A percentile compares a stretch with the other conserved stretches of the same genome.
phyloP scores from a whole-genome alignment of 2,113 vertebrate genomes.

The Amblyornis subalaris region DNA sequence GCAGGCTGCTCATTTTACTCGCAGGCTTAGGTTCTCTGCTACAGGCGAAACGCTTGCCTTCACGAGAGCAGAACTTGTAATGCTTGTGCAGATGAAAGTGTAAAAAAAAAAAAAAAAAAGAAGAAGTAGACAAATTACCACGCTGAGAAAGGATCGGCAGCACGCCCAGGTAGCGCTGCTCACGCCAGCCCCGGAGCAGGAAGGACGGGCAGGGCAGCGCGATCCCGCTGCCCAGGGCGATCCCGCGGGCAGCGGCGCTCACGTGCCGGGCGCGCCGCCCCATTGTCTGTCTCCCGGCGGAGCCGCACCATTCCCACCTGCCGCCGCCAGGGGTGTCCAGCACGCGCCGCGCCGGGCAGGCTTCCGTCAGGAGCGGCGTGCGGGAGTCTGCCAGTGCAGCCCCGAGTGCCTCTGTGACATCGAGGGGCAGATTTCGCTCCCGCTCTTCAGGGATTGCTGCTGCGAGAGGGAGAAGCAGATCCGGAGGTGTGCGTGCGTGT shows the following conservation, averaged over 20 bases:
- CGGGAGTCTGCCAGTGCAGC: background rate
- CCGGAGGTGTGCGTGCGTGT: background rate
- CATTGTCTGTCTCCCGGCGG: conserved; percentile 14
- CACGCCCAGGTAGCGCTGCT: too few relatives aligned
- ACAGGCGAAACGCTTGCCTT: background rate
- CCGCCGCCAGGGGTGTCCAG: conserved; percentile 59
- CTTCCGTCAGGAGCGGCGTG: background rate
- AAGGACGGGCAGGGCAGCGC: background rate
- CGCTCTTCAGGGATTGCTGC: conserved; percentile 17
- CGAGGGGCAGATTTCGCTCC: background rate
- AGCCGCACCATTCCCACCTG: conserved; percentile 48
- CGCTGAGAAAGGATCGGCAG: background rate
- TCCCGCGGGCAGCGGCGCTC: background rate
- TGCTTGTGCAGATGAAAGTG: background rate
- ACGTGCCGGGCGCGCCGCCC: background rate
- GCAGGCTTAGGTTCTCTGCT: background rate
- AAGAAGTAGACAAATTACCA: too few relatives aligned
- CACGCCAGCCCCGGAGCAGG: too few relatives aligned
- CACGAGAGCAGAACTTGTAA: background rate
- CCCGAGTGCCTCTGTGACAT: background rate
- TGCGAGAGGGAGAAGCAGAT: conserved; percentile 17
- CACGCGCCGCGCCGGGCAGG: background rate
- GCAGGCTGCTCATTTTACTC: background rate
- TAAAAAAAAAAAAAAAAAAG: too few relatives aligned
- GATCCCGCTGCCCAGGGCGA: too few relatives aligned